A percentile compares a stretch with the other conserved stretches of the same genome.
These are phyloP conservation scores for Lithophane ornitopus DNA, from an alignment of 2,888 invertebrate genomes.

Conservation along the genomic window DNA sequence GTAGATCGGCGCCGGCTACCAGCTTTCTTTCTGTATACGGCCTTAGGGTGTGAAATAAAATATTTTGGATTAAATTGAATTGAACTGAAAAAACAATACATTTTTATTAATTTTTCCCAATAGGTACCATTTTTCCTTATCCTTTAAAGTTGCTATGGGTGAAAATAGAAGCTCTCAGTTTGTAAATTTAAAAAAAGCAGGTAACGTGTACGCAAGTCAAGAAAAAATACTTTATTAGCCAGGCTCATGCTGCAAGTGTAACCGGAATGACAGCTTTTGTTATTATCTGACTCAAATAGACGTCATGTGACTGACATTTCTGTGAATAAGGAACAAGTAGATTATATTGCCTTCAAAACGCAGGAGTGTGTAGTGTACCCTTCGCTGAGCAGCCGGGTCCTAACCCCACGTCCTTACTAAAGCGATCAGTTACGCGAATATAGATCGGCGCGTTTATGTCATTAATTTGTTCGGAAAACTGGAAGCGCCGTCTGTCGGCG, in stretches of 20 bases:
- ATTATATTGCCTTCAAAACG: neutral
- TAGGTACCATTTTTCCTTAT: neutral
- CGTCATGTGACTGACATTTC: constrained; percentile 21
- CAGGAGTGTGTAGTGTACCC: neutral
- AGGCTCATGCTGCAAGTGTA: constrained; percentile 21
- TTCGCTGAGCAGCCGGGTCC: neutral
- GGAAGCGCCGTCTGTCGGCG: no score
- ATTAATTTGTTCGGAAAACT: no score
- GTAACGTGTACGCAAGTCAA: neutral
- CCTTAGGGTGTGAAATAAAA: no score
- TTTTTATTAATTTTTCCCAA: neutral
- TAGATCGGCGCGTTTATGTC: no score
- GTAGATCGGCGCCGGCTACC: no score
- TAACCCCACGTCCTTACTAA: neutral
- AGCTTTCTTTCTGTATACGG: no score
- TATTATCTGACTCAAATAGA: constrained; percentile 23
- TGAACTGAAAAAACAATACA: no score
- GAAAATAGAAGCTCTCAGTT: constrained; percentile 1
- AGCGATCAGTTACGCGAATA: neutral
- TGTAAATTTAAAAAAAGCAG: constrained; percentile 6
- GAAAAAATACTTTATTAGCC: constrained; percentile 31
- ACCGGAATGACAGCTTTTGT: constrained; percentile 42
- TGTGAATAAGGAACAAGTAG: constrained; percentile 13
- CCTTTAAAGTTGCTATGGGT: neutral
- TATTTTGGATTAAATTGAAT: neutral